phyloP scores from a whole-genome alignment of 2,797 vertebrate species.

The Siniperca undulata region DNA sequence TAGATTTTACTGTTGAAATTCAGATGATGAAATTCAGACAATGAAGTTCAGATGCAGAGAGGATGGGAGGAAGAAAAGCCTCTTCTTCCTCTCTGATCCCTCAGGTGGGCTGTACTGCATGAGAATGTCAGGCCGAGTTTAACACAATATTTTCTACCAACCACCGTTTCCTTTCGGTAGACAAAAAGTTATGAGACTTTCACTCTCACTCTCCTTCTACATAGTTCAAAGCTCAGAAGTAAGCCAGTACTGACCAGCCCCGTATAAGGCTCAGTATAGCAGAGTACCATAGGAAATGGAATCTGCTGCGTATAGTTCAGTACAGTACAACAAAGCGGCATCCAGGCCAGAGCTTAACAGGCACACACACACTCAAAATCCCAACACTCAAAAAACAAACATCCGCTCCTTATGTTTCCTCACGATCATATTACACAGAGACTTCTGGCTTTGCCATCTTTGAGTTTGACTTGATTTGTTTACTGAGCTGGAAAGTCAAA shows the following conservation, averaged over 20 bases:
- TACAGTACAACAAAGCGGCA: conserved; percentile 65
- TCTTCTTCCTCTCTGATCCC: conserved; percentile 11
- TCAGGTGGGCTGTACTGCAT: conserved; percentile 10
- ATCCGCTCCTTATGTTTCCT: conserved; percentile 8
- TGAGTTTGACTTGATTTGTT: conserved; percentile 21
- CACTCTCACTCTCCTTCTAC: conserved; percentile 12
- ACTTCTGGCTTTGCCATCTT: conserved; percentile 5
- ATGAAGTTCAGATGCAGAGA: background rate
- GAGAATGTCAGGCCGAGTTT: conserved; percentile 10
- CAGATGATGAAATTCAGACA: background rate
- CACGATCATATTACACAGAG: background rate
- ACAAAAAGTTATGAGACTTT: conserved; percentile 17
- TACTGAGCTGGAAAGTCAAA: conserved; percentile 9
- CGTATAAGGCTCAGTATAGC: conserved; percentile 41
- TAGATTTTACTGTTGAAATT: background rate
- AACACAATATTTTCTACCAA: conserved; percentile 28
- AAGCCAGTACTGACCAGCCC: conserved; percentile 18
- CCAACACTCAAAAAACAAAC: conserved; percentile 13
- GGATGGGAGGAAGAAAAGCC: background rate
- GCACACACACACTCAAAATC: conserved; percentile 24
- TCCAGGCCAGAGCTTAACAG: conserved; percentile 32
- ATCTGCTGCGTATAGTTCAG: conserved; percentile 44
- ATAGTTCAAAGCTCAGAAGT: conserved; percentile 47
- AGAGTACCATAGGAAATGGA: conserved; percentile 55
- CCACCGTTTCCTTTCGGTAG: conserved; percentile 6